A percentile compares a stretch with the other conserved stretches of the same genome.
phyloP scores from a whole-genome alignment of 2,113 vertebrate species.

The Leucoraja erinaceus region DNA sequence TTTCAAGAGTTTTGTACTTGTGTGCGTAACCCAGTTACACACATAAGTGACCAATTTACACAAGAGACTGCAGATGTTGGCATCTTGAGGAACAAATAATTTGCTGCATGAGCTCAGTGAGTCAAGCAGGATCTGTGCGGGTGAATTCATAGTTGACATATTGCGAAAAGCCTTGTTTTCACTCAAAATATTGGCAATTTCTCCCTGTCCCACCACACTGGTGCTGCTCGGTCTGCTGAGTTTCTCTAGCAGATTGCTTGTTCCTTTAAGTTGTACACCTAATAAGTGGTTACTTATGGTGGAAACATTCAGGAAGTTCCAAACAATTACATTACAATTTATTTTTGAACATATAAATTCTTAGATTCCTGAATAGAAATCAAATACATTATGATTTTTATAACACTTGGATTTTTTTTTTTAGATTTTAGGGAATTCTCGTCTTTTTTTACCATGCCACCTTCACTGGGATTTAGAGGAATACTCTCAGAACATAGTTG shows the following conservation, averaged over 20 bases:
- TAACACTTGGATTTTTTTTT: background rate
- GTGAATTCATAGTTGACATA: no score
- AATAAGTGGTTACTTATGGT: background rate
- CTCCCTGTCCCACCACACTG: no score
- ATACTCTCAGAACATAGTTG: background rate
- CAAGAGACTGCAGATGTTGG: no score
- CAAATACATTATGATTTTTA: background rate
- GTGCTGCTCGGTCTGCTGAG: no score
- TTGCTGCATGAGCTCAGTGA: no score
- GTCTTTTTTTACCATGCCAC: background rate
- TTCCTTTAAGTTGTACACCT: background rate
- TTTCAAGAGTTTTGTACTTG: background rate
- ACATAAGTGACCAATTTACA: background rate
- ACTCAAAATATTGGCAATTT: no score
- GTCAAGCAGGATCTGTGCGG: no score
- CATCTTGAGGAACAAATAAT: no score
- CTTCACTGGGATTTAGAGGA: background rate
- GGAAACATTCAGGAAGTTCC: background rate
- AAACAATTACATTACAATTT: background rate
- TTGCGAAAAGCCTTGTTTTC: no score
- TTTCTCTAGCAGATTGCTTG: no score
- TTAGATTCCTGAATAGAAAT: background rate
- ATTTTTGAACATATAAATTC: background rate
- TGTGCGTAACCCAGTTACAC: background rate
- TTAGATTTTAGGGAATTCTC: background rate